These are phyloP conservation scores for Parotocinclus haroldoi DNA, from an alignment of 2,797 vertebrate species.

Conservation along the genomic window DNA sequence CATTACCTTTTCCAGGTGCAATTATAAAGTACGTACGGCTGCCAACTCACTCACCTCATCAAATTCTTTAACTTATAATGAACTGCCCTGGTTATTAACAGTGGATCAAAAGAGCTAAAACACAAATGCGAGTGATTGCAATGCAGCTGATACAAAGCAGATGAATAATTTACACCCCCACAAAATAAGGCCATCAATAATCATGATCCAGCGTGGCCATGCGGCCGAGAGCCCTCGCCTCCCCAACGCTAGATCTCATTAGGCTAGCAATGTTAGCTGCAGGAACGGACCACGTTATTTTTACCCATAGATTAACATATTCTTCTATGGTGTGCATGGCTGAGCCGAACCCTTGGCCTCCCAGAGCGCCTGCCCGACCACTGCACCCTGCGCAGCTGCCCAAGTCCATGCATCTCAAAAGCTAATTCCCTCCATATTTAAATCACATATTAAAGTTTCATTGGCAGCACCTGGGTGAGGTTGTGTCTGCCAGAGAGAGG, in stretches of 20 bases:
- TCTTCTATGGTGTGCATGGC: constrained; percentile 37
- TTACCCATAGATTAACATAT: constrained; percentile 41
- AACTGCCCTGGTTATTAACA: constrained; percentile 2
- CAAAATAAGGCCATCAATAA: constrained; percentile 24
- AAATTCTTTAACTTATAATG: neutral
- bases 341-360: constrained; percentile 48
- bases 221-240: constrained; percentile 7
- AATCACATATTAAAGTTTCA: constrained; percentile 90
- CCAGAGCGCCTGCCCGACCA: constrained; percentile 45
- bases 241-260: constrained; percentile 43
- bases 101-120: constrained; percentile 3
- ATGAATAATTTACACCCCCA: constrained; percentile 34
- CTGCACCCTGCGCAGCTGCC: constrained; percentile 65
- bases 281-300: constrained; percentile 46
- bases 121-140: constrained; percentile 22
- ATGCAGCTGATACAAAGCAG: constrained; percentile 14
- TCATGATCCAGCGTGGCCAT: constrained; percentile 16
- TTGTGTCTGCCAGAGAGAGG: constrained; percentile 62
- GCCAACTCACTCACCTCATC: too few species aligned
- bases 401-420: constrained; percentile 56
- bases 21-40: too few species aligned
- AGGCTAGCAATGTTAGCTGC: constrained; percentile 41
- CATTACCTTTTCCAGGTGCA: constrained; percentile 7
- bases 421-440: constrained; percentile 85
- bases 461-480: constrained; percentile 78